Base-by-base conservation (phyloP, 2,888 invertebrate genomes). In the Drosophila hawaiiensis region DNA sequence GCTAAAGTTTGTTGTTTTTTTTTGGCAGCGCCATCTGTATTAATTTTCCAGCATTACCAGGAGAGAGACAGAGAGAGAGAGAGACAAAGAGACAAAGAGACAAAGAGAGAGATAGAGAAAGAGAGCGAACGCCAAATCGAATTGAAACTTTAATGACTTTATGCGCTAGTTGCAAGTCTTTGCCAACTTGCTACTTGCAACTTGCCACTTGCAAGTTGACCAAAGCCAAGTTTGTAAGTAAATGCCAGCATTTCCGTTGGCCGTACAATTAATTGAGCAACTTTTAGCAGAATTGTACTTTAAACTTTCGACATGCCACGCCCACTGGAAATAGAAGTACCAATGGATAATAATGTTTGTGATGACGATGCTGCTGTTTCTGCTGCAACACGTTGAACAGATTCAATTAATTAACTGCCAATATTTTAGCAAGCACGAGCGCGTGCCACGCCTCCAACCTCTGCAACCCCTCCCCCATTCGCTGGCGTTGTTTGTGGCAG, bases 121-220 rank as follows among this genome's bases (percentile, higher is more conserved):
- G 29, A 31, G 29, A 37, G 28, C 2, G 37, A 29, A 37, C 33
- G 59, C 53, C 54, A 63, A 89, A 87, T 82, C 82, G 82, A 73
- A 86, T 85, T 79, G 79, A 73, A 87, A 87, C 85, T 87, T 89
- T 89, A 85, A 85, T 85, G 85, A 89, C 88, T 85, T 89, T 82
- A 89, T 85, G 85, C 85, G 83, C 80, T 78, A 89, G 78, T 77
- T 71, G 86, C 71, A 73, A 70, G 69, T 69, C 9, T 58, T 74
- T 58, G 70, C 58, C 59, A 75, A 77, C 70, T 73, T 54, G 58
- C 65, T 33, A 28, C 41, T 28, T 9, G 69, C 67, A 4, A n/a
- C 39, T 55, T 52, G 69, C 76, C 41, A 33, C 35, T 22, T 10
- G 52, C 50, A 49, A 78, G 39, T 76, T 80, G 80, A 76, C 81